A percentile compares a stretch with the other conserved stretches of the same genome.
phyloP scores from a whole-genome alignment of 2,797 vertebrate genomes.

The Megaceryle alcyon region DNA sequence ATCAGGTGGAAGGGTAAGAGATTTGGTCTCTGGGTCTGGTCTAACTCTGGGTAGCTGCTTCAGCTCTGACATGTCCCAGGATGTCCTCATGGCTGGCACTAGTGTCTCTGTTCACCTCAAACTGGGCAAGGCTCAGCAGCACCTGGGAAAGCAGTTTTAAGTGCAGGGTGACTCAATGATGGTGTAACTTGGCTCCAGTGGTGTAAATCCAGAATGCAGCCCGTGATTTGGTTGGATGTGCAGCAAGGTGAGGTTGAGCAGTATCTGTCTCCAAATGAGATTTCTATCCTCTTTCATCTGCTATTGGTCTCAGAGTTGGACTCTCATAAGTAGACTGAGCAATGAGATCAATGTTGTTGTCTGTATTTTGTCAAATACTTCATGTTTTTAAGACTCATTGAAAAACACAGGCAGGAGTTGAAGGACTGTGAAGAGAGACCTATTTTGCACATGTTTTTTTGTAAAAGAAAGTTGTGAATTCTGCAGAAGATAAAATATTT shows the following conservation, averaged over 20 bases:
- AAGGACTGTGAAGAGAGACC: neutral
- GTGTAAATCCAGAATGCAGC: neutral
- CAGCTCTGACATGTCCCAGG: neutral
- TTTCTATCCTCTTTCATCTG: neutral
- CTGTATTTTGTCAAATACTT: neutral
- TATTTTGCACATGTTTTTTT: neutral
- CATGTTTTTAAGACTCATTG: neutral
- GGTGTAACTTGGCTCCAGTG: neutral
- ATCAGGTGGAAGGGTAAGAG: rapidly evolving
- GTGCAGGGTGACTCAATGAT: neutral
- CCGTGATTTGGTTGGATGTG: neutral
- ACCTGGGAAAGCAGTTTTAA: neutral
- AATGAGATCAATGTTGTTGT: neutral
- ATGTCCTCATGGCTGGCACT: neutral
- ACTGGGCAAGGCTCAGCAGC: neutral
- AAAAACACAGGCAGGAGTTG: neutral
- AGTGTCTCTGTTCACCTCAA: neutral
- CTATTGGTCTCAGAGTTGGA: neutral
- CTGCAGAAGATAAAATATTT: neutral
- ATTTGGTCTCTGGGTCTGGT: neutral
- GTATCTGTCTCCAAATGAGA: neutral
- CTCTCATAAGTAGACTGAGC: neutral
- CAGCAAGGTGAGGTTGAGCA: neutral
- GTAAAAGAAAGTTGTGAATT: neutral
- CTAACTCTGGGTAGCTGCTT: neutral